Evolutionary conservation across 2,888 invertebrate species (phyloP).

Genomic region (Amblyjoppa proteus): DNA sequence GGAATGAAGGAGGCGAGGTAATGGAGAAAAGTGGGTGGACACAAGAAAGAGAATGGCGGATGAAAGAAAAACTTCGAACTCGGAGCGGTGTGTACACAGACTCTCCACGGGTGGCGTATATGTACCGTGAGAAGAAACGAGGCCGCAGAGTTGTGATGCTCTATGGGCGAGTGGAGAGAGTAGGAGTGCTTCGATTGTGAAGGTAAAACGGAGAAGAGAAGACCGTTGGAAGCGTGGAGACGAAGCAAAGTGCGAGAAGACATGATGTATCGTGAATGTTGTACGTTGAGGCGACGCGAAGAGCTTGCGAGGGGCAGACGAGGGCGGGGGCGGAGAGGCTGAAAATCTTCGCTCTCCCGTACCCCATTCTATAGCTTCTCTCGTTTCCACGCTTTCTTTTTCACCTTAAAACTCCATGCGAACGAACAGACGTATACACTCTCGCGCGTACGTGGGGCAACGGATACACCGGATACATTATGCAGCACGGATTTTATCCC

Average conservation of each 20-base stretch:
- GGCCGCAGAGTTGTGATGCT: constrained; percentile 24
- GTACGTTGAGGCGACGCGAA: constrained; percentile 22
- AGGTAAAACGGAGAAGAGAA: constrained; percentile 46
- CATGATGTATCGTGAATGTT: constrained; percentile 57
- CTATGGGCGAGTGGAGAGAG: neutral
- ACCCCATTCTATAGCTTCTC: neutral
- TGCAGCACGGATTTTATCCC: constrained; percentile 79
- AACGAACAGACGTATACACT: constrained; percentile 15
- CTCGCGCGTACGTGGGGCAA: constrained; percentile 56
- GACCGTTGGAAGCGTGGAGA: constrained; percentile 17
- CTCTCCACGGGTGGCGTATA: neutral
- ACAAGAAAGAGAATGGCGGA: neutral
- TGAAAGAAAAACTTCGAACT: neutral
- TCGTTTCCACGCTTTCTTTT: neutral
- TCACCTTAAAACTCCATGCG: neutral
- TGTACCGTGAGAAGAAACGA: constrained; percentile 9
- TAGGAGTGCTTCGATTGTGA: neutral
- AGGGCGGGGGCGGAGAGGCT: neutral
- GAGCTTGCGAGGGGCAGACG: neutral
- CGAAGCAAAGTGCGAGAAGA: constrained; percentile 60
- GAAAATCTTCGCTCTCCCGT: neutral
- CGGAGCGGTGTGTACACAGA: neutral
- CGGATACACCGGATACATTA: constrained; percentile 78
- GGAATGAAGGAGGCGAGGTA: constrained; percentile 5
- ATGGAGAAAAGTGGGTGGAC: neutral